Percentiles rank a stretch among this genome's conserved stretches.
phyloP scores from a whole-genome alignment of 2,113 vertebrate genomes.

The Piaya cayana region DNA sequence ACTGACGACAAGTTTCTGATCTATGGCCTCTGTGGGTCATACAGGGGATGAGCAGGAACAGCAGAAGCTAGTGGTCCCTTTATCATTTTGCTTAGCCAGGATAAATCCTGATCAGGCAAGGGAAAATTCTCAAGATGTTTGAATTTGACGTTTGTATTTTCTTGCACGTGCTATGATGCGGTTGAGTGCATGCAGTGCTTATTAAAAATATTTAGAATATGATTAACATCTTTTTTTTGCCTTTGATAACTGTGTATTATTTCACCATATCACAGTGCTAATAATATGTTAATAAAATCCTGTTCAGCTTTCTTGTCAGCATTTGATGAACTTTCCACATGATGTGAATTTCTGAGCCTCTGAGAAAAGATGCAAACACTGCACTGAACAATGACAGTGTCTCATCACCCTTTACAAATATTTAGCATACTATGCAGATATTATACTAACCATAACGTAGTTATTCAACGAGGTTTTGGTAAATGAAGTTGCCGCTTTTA shows the following conservation, averaged over 20 bases:
- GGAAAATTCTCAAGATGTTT: neutral
- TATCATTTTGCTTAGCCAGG: neutral
- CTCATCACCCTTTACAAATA: neutral
- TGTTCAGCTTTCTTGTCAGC: neutral
- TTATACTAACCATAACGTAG: neutral
- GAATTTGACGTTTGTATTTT: neutral
- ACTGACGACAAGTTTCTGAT: neutral
- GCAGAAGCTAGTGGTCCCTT: neutral
- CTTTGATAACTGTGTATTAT: neutral
- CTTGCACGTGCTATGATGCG: too few species aligned
- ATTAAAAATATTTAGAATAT: neutral
- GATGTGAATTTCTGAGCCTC: neutral
- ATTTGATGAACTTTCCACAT: neutral
- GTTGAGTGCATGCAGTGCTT: neutral
- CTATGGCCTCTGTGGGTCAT: neutral
- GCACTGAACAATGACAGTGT: neutral
- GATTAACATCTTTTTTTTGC: neutral
- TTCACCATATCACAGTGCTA: neutral
- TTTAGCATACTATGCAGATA: neutral
- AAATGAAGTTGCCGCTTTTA: neutral
- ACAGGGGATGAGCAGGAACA: neutral
- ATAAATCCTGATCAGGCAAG: neutral
- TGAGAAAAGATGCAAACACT: neutral
- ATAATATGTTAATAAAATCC: neutral
- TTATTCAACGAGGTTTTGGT: neutral